These are phyloP conservation scores for Acholoe squamosa DNA, from an alignment of 2,888 invertebrate species.

Conservation along the genomic window DNA sequence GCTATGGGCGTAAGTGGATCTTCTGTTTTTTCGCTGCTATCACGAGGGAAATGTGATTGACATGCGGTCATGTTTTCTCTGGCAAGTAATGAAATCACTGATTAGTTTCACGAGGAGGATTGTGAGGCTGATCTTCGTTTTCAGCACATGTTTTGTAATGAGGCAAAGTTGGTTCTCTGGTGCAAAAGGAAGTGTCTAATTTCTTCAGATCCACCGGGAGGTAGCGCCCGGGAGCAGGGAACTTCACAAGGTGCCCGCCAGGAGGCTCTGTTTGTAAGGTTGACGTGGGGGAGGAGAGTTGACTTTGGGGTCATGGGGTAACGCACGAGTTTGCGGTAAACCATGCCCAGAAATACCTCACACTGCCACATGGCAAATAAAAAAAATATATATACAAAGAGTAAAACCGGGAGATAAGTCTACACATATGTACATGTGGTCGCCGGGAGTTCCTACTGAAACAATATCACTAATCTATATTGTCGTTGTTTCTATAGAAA, in stretches of 20 bases:
- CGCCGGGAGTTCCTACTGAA: too few relatives aligned
- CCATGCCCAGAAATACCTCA: not conserved
- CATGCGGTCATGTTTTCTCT: not conserved
- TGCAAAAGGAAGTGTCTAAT: constrained; percentile 9
- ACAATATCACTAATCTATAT: too few relatives aligned
- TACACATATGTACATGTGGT: too few relatives aligned
- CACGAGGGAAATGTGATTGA: not conserved
- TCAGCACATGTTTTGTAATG: constrained; percentile 24
- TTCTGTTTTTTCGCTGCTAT: not conserved
- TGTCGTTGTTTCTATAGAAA: too few relatives aligned
- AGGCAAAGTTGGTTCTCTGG: constrained; percentile 22
- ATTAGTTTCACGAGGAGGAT: constrained; percentile 22
- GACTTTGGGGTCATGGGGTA: not conserved
- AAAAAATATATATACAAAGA: too few relatives aligned
- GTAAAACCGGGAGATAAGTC: too few relatives aligned
- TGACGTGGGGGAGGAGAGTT: not conserved
- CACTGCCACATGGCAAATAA: not conserved
- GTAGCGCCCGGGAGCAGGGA: not conserved
- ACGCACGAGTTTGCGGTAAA: not conserved
- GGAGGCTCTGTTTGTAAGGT: constrained; percentile 17
- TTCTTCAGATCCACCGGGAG: constrained; percentile 2
- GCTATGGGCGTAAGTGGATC: constrained; percentile 29
- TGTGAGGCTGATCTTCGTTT: not conserved
- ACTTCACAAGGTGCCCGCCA: not conserved
- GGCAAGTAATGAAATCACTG: constrained; percentile 10